Conservation (phyloP, 2,797 vertebrate species). For the Steatocranus sp. region DNA sequence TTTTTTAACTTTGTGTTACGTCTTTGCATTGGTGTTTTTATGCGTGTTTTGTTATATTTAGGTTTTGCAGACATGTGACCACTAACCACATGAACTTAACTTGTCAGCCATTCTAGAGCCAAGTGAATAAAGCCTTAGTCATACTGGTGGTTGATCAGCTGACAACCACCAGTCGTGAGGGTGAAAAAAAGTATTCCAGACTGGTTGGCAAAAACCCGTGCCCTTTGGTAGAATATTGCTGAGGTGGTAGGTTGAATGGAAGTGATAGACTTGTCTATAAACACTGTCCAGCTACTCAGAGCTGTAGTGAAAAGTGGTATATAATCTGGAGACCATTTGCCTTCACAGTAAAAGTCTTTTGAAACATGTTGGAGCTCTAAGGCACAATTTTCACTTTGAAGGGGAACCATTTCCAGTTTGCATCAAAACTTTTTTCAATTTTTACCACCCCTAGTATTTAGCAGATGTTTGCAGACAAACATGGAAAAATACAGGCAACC, state of each 20-base stretch:
- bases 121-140: not conserved
- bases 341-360: not conserved
- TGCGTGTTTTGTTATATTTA: not conserved
- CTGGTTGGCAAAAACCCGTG: not conserved
- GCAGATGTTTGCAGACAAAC: not conserved
- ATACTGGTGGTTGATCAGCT: not conserved
- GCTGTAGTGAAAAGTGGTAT: not conserved
- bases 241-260: not conserved
- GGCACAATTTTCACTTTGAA: not conserved
- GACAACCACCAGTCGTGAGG: not conserved
- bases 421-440: not conserved
- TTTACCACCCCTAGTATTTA: rapidly evolving
- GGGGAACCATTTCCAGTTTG: not conserved
- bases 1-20: rapidly evolving
- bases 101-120: not conserved
- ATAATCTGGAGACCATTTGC: not conserved
- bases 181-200: rapidly evolving
- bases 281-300: not conserved
- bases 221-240: not conserved
- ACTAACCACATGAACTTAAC: not conserved
- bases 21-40: not conserved
- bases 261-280: not conserved
- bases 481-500: not conserved
- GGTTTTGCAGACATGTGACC: not conserved
- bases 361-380: not conserved